A percentile compares a stretch with the other conserved stretches of the same genome.
Conservation (phyloP, 2,797 vertebrate genomes). For the Somateria mollissima region DNA sequence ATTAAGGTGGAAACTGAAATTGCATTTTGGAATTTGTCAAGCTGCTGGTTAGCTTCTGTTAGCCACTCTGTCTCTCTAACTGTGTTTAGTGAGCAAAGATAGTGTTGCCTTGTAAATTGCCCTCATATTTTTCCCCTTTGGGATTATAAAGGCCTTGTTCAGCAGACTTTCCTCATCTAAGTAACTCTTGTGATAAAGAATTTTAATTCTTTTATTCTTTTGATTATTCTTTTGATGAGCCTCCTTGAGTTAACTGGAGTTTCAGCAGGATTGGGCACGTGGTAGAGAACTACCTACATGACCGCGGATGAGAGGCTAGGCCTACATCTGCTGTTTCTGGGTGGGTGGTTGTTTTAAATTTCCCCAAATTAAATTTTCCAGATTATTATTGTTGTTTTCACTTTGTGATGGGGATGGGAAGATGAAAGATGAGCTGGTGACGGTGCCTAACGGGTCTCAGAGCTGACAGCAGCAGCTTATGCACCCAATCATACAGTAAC, state of each 20-base stretch:
- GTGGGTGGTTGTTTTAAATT: neutral
- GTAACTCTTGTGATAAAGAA: neutral
- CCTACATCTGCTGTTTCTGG: neutral
- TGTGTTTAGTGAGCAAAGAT: neutral
- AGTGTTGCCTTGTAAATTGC: neutral
- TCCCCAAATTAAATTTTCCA: neutral
- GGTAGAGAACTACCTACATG: neutral
- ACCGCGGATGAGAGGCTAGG: neutral
- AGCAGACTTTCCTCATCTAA: neutral
- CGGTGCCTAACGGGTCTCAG: neutral
- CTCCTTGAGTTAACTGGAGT: neutral
- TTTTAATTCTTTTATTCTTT: too few relatives aligned
- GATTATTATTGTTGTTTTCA: neutral
- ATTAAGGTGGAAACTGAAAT: neutral
- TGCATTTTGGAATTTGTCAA: neutral
- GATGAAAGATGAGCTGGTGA: neutral
- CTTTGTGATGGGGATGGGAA: neutral
- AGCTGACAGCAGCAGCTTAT: conserved; percentile 8
- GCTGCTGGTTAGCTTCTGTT: neutral
- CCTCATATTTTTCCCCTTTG: neutral
- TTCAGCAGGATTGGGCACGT: neutral
- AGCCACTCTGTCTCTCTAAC: neutral
- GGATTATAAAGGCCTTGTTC: neutral
- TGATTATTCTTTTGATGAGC: neutral
- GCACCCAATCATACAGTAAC: neutral